Evolutionary conservation across 2,113 vertebrate genomes (phyloP).

Genomic region (Herpetotheres cachinnans): DNA sequence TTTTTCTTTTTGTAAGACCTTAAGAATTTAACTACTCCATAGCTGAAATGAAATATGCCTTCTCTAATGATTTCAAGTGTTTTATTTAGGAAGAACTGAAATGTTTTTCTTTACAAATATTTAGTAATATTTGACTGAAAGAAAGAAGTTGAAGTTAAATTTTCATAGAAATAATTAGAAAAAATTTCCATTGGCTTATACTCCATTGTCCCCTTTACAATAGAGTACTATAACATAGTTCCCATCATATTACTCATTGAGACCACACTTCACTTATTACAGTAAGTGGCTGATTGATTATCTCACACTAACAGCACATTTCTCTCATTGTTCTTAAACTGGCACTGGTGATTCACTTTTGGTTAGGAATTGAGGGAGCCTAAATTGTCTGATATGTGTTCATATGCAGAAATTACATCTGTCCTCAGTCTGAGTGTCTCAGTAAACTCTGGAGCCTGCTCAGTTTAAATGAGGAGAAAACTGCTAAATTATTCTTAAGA

Average conservation of each 20-base stretch:
- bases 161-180: background rate
- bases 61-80: background rate
- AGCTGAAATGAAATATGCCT: background rate
- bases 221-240: background rate
- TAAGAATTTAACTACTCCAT: background rate
- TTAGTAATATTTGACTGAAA: background rate
- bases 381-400: background rate
- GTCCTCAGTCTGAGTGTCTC: background rate
- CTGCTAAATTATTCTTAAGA: background rate
- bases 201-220: background rate
- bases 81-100: background rate
- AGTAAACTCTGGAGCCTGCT: background rate
- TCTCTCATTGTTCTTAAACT: background rate
- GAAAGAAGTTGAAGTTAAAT: background rate
- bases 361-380: background rate
- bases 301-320: background rate
- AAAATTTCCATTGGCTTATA: background rate
- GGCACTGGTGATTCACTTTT: background rate
- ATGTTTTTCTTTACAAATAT: background rate
- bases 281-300: constrained; percentile 8
- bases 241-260: background rate
- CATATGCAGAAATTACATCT: background rate
- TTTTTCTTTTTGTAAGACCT: background rate
- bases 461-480: background rate
- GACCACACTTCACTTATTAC: background rate